Percentiles rank a stretch among this genome's conserved stretches.
Evolutionary conservation across 1,140 invertebrate genomes (phyloP).

Genomic region (Panagrolaimus sp.): DNA sequence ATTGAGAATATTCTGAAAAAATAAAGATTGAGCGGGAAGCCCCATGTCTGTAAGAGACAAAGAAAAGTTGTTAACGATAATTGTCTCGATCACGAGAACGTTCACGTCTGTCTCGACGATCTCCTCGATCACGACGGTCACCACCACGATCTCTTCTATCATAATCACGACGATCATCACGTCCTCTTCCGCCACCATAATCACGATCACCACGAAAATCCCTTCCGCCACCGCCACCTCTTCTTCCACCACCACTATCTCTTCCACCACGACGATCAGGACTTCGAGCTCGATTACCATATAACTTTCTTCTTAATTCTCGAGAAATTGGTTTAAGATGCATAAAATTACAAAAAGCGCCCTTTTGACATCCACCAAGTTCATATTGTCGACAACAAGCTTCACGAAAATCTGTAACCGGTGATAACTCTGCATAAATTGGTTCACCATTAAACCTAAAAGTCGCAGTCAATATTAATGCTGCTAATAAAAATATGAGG

Average conservation of each 20-base stretch:
- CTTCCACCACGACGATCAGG: conserved; percentile 35
- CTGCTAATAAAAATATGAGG: conserved; percentile 19
- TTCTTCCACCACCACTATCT: conserved; percentile 25
- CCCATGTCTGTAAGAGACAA: background rate
- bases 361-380: conserved; percentile 94
- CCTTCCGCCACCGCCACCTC: conserved; percentile 36
- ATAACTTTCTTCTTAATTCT: conserved; percentile 49
- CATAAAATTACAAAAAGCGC: conserved; percentile 99
- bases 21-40: too few relatives aligned
- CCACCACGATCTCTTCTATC: background rate
- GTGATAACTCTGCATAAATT: conserved; percentile 92
- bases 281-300: conserved; percentile 45
- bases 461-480: background rate
- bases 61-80: background rate
- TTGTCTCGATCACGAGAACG: conserved; percentile 14
- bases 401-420: conserved; percentile 96
- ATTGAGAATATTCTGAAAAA: too few relatives aligned
- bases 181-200: conserved; percentile 24
- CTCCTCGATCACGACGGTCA: conserved; percentile 7
- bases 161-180: conserved; percentile 20
- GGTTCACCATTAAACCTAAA: conserved; percentile 82
- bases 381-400: conserved; percentile 98
- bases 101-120: conserved; percentile 7
- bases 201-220: conserved; percentile 19
- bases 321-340: conserved; percentile 85